phyloP scores from a whole-genome alignment of 23 tunicate species.

The Ciona savignyi region DNA sequence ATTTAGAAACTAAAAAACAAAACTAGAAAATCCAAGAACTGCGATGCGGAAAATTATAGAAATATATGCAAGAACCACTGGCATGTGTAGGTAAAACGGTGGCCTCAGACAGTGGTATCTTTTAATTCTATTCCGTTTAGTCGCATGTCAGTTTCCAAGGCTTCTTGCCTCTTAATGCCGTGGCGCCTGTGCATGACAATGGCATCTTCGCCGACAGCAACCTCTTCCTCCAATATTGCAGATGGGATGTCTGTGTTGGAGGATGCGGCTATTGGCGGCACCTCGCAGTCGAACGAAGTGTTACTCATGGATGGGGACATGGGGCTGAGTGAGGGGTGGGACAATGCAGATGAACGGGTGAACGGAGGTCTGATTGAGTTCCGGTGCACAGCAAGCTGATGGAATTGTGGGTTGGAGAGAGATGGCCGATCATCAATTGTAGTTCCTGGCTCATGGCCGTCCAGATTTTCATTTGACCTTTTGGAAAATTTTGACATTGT shows the following conservation, averaged over 20 bases:
- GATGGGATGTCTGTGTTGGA: neutral
- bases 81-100: neutral
- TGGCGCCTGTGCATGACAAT: neutral
- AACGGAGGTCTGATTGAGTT: neutral
- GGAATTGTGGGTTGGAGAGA: neutral
- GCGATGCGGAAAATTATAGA: no score
- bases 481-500: no score
- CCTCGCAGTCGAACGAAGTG: neutral
- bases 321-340: neutral
- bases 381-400: neutral
- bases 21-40: no score
- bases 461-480: neutral
- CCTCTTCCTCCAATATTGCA: neutral
- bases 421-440: neutral
- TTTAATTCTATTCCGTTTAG: neutral
- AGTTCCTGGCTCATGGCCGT: neutral
- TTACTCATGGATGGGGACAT: neutral
- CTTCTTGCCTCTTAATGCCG: neutral
- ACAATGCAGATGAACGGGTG: neutral
- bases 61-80: no score
- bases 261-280: neutral
- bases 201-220: neutral
- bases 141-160: neutral
- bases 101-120: neutral
- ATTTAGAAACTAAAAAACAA: no score